These are phyloP conservation scores for Gambusia holbrooki DNA, from an alignment of 2,113 vertebrate genomes.

Conservation along the genomic window DNA sequence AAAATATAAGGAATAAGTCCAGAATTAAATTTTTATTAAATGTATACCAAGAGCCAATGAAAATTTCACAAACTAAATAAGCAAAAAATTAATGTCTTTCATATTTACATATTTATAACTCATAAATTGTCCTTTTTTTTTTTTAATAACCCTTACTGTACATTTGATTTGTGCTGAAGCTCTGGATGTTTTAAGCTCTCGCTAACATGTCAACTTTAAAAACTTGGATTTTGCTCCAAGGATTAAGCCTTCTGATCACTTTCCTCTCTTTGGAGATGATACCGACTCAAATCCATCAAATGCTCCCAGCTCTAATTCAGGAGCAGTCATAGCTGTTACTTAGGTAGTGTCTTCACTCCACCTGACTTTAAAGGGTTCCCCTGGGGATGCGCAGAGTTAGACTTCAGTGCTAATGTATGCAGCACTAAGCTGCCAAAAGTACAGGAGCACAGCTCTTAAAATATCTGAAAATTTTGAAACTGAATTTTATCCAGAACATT, in stretches of 20 bases:
- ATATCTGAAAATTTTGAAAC: neutral
- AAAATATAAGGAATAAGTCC: too few species aligned
- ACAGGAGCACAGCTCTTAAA: neutral
- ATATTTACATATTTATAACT: neutral
- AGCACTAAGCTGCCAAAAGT: neutral
- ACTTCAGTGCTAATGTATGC: neutral
- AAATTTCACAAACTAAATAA: too few species aligned
- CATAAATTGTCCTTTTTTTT: neutral
- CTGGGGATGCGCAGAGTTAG: constrained; percentile 7
- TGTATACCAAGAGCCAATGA: too few species aligned
- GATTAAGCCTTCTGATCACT: constrained; percentile 50
- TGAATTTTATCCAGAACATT: neutral
- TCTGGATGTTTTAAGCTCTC: constrained; percentile 13
- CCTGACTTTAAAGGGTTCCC: constrained; percentile 34
- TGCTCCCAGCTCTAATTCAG: constrained; percentile 39
- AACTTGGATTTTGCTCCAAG: constrained; percentile 34
- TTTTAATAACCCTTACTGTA: neutral
- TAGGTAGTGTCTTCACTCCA: constrained; percentile 34
- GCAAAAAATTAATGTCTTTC: too few species aligned
- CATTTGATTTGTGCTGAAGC: constrained; percentile 19
- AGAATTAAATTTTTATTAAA: too few species aligned
- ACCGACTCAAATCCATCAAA: constrained; percentile 35
- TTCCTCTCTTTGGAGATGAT: constrained; percentile 35
- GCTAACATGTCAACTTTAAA: constrained; percentile 1
- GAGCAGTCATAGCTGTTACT: constrained; percentile 31